Evolutionary conservation across 2,888 invertebrate genomes (phyloP), one percentile per base, ranked within the genome.

Genomic region (Balanococcus diminutus): DNA sequence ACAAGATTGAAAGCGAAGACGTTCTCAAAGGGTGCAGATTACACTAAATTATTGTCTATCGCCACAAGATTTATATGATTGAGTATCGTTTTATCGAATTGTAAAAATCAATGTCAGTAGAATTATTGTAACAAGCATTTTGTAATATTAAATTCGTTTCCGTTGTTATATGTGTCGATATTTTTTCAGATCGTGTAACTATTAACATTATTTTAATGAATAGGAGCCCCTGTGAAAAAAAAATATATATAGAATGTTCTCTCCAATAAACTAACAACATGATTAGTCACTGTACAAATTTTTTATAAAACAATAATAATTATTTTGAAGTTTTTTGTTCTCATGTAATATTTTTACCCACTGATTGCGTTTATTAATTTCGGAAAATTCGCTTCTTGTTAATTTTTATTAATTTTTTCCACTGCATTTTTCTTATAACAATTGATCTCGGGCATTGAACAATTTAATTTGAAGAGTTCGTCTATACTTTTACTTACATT

Each of bases 21-120:
- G 0, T 92, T 93, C 87, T 91, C 93, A 0, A 96, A 97, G 90
- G 95, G 95, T 22, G 95, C 95, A 0, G 96, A 97, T 91, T 97
- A 97, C 89, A 97, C 98, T 0, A 98, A 98, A 91, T 90, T 99
- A 82, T 90, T 98, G 88, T 95, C 96, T 1, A 96, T 98, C 88
- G 96, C 98, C 8, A 94, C 96, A 81, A 94, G 92, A 91, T 97
- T 96, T 93, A 93, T 97, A 75, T 97, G 92, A 89, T 85, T 19
- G 51, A 82, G 2, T 61, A 14, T 22, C 11, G 39, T 36, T 19
- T 39, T 81, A 16, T 14, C 39, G 9, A 39, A 2, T 32, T 79
- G n/a, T n/a, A n/a, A n/a, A n/a, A n/a, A n/a, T n/a, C 11, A 67
- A 11, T 2, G 28, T 67, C 56, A 22, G 36, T 79, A 79, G 19